Conservation (phyloP, 1,140 invertebrate genomes). For the Philaenus spumarius region DNA sequence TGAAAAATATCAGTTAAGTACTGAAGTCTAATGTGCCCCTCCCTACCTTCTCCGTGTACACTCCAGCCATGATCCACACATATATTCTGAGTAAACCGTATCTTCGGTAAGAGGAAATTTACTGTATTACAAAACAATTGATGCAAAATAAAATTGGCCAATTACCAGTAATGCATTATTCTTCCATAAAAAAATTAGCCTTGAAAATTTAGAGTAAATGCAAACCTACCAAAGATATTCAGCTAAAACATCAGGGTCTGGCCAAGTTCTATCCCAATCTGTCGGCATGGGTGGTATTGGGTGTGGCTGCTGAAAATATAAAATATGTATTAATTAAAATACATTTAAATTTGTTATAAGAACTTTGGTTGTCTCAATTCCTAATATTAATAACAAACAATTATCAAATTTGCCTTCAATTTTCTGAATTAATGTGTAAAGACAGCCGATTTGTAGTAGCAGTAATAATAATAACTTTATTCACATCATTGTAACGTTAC, state of each 20-base stretch:
- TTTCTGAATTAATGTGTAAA: background rate
- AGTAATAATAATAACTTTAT: too few species aligned
- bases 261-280: conserved; percentile 28
- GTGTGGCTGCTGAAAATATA: background rate
- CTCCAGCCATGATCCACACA: too few species aligned
- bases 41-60: too few species aligned
- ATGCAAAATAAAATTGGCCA: background rate
- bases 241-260: conserved; percentile 29
- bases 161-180: too few species aligned
- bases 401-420: background rate
- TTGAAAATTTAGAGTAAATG: conserved; percentile 3
- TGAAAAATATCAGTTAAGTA: too few species aligned
- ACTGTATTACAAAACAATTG: background rate
- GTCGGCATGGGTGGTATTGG: conserved; percentile 14
- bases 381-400: background rate
- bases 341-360: background rate
- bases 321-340: background rate
- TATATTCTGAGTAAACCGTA: background rate
- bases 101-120: background rate
- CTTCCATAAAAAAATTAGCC: background rate
- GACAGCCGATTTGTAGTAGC: too few species aligned
- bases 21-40: too few species aligned
- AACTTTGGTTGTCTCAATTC: background rate
- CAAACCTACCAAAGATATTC: conserved; percentile 34
- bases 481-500: too few species aligned